These are phyloP conservation scores for Agrotis exclamationis DNA, from an alignment of 2,888 invertebrate genomes.

Conservation along the genomic window DNA sequence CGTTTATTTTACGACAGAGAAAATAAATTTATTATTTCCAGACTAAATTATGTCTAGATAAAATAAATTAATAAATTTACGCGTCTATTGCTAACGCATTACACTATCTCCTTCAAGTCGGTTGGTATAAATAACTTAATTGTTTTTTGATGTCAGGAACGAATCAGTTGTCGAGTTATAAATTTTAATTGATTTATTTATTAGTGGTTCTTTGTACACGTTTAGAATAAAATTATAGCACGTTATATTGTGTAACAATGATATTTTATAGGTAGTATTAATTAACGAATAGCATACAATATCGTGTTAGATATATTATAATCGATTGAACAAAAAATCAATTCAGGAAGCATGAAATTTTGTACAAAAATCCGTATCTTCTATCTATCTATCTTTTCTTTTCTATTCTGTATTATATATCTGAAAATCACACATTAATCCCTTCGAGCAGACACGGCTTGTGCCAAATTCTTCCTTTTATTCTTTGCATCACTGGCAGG, in stretches of 20 bases:
- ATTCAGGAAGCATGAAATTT: too few species aligned
- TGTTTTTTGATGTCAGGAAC: constrained; percentile 27
- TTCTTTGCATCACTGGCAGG: too few species aligned
- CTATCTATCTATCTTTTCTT: too few species aligned
- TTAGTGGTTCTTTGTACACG: background rate
- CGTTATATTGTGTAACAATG: background rate
- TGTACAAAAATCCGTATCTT: too few species aligned
- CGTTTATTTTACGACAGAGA: constrained; percentile 26
- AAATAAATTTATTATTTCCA: constrained; percentile 31
- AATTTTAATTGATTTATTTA: constrained; percentile 17
- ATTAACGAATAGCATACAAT: background rate
- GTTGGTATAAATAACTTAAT: constrained; percentile 36
- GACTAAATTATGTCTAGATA: constrained; percentile 33
- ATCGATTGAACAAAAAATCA: too few species aligned
- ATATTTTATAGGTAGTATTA: background rate
- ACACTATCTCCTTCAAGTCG: constrained; percentile 28
- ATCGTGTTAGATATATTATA: background rate
- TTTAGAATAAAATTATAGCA: background rate
- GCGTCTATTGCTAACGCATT: constrained; percentile 13
- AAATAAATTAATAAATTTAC: constrained; percentile 30
- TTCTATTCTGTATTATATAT: too few species aligned
- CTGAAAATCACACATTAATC: too few species aligned
- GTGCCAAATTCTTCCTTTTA: too few species aligned
- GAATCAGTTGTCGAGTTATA: background rate
- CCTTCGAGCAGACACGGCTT: background rate